phyloP scores from a whole-genome alignment of 2,113 vertebrate genomes.

The Dasyprocta punctata region DNA sequence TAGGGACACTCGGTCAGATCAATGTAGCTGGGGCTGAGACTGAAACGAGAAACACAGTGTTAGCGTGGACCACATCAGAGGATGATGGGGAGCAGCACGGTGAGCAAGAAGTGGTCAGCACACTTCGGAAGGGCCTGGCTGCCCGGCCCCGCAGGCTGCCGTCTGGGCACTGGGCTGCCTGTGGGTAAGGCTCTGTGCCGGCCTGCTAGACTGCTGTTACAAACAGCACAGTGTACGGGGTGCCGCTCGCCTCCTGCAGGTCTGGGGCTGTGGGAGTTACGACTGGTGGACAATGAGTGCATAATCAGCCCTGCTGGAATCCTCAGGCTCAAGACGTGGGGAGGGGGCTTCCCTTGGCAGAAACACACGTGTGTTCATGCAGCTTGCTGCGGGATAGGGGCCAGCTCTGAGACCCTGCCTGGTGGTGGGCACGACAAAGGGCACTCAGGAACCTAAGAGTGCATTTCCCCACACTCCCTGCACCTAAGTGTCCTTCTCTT shows the following conservation, averaged over 20 bases:
- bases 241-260: not conserved
- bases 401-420: not conserved
- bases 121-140: not conserved
- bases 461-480: not conserved
- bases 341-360: not conserved
- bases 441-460: not conserved
- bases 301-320: not conserved
- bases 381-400: too few relatives aligned
- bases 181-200: accelerated
- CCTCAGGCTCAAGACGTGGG: not conserved
- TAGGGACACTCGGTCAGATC: constrained; percentile 98
- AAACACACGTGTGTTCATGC: not conserved
- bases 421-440: not conserved
- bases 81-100: accelerated
- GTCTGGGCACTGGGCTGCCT: not conserved
- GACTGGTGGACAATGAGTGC: not conserved
- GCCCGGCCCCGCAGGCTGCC: not conserved
- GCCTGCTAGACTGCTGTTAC: accelerated
- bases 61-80: not conserved
- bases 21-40: constrained; percentile 97
- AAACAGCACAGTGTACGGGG: accelerated
- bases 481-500: not conserved
- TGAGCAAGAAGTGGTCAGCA: not conserved
- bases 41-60: constrained; percentile 74
- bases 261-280: not conserved